Evolutionary conservation across 2,888 invertebrate species (phyloP).

Genomic region (Leucania comma): DNA sequence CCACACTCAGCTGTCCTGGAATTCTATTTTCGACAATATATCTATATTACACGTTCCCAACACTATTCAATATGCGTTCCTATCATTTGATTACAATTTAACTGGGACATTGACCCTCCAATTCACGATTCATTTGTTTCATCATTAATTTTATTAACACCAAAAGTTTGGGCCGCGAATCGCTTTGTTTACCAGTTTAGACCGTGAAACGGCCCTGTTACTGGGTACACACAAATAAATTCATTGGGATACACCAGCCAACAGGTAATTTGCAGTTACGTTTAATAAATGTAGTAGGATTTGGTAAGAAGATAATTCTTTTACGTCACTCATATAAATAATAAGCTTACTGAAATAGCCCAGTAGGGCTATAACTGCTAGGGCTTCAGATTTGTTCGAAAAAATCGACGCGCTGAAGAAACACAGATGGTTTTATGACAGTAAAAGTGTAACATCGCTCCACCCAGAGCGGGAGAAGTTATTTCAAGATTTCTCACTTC

Average conservation of each 20-base stretch:
- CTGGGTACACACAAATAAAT: neutral
- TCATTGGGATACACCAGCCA: neutral
- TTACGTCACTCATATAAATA: too few species aligned
- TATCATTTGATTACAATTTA: slow-evolving; percentile 19
- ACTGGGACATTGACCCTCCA: slow-evolving; percentile 39
- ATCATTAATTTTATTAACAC: slow-evolving; percentile 48
- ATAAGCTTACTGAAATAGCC: too few species aligned
- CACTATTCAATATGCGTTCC: neutral
- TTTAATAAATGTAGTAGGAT: neutral
- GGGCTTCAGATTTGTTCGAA: too few species aligned
- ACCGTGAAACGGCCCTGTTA: slow-evolving; percentile 32
- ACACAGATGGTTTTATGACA: too few species aligned
- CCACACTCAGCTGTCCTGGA: too few species aligned
- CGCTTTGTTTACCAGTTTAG: slow-evolving; percentile 28
- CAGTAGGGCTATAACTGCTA: too few species aligned
- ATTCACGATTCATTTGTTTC: slow-evolving; percentile 27
- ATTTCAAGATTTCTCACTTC: too few species aligned
- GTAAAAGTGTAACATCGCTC: too few species aligned
- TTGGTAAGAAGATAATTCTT: too few species aligned
- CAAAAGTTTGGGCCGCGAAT: slow-evolving; percentile 29
- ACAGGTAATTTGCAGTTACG: neutral
- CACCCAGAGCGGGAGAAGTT: too few species aligned
- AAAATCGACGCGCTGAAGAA: too few species aligned
- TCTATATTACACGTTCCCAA: neutral
- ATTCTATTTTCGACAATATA: neutral